Conservation (phyloP, 1,140 invertebrate species). For the Heliconius congener region DNA sequence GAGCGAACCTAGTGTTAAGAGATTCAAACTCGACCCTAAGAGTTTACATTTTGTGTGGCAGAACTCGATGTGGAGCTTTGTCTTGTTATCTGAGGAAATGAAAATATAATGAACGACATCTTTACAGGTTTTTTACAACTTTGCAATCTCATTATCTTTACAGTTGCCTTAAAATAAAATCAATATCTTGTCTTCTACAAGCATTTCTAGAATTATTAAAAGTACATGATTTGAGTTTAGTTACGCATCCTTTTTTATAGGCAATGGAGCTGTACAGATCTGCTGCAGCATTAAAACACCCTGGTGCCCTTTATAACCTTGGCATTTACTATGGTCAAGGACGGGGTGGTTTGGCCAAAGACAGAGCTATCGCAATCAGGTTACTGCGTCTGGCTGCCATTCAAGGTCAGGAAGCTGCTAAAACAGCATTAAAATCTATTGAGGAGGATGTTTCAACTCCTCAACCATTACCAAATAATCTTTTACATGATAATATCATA, state of each 20-base stretch:
- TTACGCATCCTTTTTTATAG: slow-evolving; percentile 55
- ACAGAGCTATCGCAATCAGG: slow-evolving; percentile 74
- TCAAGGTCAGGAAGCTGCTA: slow-evolving; percentile 82
- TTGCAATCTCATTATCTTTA: no score
- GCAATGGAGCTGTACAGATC: slow-evolving; percentile 83
- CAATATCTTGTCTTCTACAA: background rate
- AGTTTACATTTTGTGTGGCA: no score
- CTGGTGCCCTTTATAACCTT: slow-evolving; percentile 84
- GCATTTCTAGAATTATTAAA: no score
- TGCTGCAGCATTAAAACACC: slow-evolving; percentile 82
- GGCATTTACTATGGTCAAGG: slow-evolving; percentile 85
- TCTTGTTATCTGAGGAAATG: no score
- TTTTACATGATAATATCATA: slow-evolving; percentile 48
- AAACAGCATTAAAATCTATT: slow-evolving; percentile 73
- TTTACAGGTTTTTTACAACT: no score
- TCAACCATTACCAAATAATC: slow-evolving; percentile 37
- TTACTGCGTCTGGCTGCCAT: slow-evolving; percentile 82
- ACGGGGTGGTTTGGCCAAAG: slow-evolving; percentile 78
- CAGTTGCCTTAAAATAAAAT: background rate
- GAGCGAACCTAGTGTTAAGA: no score
- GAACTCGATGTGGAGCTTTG: no score
- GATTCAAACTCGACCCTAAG: no score
- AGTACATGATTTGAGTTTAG: background rate
- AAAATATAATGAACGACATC: no score
- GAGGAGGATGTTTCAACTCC: slow-evolving; percentile 50